Evolutionary conservation across 2,113 vertebrate species (phyloP), one percentile per base, ranked within the genome.

Genomic region (Rafetus swinhoei): DNA sequence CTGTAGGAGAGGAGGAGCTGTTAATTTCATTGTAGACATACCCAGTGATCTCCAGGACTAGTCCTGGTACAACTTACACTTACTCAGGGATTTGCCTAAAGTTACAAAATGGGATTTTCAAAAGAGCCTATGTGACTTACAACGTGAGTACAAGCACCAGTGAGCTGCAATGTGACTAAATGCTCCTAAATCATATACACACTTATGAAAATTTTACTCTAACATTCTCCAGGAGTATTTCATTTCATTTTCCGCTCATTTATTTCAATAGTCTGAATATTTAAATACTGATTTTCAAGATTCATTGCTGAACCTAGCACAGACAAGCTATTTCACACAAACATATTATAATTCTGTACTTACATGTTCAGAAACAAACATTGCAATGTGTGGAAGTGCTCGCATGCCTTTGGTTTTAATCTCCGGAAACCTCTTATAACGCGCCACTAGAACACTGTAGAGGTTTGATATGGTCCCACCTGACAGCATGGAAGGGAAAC

Each of bases 291-390:
- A 69, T n/a, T 69, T 69, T 69, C 62, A 69, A 69, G 32, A n/a
- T 69, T 69, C 15, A 69, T 4, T 72, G 9, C n/a, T 10, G n/a
- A 35, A 21, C 21, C n/a, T 72, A 76, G 27, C 18, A 8, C 3
- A 16, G 50, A 2, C 52, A 82, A 72, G 87, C 39, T 32, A 6
- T 27, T 76, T 32, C 56, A 24, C 18, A 3, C 27, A 35, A 12
- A n/a, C 29, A 76, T 65, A 24, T 4, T 60, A 35, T 50, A 54
- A 25, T 3, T 52, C 50, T 21, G 74, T 74, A 94, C 84, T 98
- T 97, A 98, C 89, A 18, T 98, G 97, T 92, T 98, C 96, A 29
- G 98, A 98, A 65, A 98, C 97, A 95, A 98, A 98, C n/a, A 98
- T 54, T 3, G 89, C 96, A 88, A 98, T 95, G 14, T 19, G 79